Percentiles rank a stretch among this genome's conserved stretches.
Evolutionary conservation across 2,888 invertebrate species (phyloP).

Genomic region (Patella pellucida): DNA sequence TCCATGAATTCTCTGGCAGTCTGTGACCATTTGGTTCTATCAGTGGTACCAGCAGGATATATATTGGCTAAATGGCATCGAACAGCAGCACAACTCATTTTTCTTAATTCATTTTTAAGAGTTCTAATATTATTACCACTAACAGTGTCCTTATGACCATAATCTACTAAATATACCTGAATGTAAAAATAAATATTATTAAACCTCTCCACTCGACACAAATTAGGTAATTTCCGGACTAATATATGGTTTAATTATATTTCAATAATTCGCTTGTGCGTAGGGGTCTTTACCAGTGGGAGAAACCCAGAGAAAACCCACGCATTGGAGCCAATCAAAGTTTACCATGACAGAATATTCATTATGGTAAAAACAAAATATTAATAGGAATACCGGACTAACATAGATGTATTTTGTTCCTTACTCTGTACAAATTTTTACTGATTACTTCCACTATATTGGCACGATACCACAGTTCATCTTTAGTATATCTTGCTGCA

Average conservation of each 20-base stretch:
- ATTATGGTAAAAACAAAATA: too few relatives aligned
- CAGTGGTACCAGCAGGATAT: slow-evolving; percentile 76
- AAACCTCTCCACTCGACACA: too few relatives aligned
- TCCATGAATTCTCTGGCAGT: slow-evolving; percentile 63
- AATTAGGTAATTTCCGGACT: too few relatives aligned
- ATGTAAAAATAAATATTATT: slow-evolving; percentile 14
- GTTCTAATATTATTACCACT: slow-evolving; percentile 73
- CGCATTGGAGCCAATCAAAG: too few relatives aligned
- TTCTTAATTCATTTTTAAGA: slow-evolving; percentile 74
- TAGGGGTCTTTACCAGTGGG: too few relatives aligned
- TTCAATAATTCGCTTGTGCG: too few relatives aligned
- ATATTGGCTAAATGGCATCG: slow-evolving; percentile 81
- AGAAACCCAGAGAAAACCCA: too few relatives aligned
- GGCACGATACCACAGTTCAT: slow-evolving; percentile 79
- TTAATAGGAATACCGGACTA: too few relatives aligned
- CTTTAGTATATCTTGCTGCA: slow-evolving; percentile 72
- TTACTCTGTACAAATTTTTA: slow-evolving; percentile 45
- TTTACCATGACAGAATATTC: too few relatives aligned
- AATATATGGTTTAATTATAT: too few relatives aligned
- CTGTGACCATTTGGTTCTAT: slow-evolving; percentile 60
- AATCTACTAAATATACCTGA: slow-evolving; percentile 79
- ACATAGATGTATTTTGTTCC: background rate
- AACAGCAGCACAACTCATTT: slow-evolving; percentile 75
- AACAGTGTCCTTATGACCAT: slow-evolving; percentile 75
- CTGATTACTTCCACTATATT: slow-evolving; percentile 66